phyloP scores from a whole-genome alignment of 2,888 invertebrate genomes.

The Ernsta delagoae region DNA sequence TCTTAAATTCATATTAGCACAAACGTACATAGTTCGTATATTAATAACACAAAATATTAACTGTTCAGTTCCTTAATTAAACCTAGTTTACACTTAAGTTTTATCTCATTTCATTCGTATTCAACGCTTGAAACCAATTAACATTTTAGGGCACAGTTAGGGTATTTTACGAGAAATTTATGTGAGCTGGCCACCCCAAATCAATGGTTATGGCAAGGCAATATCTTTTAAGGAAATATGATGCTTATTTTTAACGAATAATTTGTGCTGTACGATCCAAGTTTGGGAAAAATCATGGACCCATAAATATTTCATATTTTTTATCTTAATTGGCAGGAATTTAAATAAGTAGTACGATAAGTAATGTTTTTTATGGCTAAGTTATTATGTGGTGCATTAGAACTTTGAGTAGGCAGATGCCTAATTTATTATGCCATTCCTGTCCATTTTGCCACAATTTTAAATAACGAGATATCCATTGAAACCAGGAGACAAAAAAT shows the following conservation, averaged over 20 bases:
- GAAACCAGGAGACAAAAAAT: too few species aligned
- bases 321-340: not conserved
- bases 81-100: not conserved
- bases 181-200: conserved; percentile 10
- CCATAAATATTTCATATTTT: too few species aligned
- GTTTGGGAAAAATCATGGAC: too few species aligned
- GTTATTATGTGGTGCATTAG: not conserved
- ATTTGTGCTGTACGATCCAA: not conserved
- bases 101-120: not conserved
- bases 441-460: too few species aligned
- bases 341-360: not conserved
- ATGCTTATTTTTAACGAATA: not conserved
- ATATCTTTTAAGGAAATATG: conserved; percentile 3
- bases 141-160: not conserved
- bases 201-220: not conserved
- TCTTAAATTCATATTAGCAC: too few species aligned
- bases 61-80: too few species aligned
- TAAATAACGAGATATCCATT: too few species aligned
- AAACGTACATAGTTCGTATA: too few species aligned
- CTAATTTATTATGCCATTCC: not conserved
- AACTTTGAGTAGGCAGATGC: too few species aligned
- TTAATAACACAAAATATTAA: too few species aligned
- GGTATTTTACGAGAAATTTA: conserved; percentile 3
- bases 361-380: not conserved
- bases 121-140: not conserved